phyloP scores from a whole-genome alignment of 2,888 invertebrate species.

The Mimas tiliae region DNA sequence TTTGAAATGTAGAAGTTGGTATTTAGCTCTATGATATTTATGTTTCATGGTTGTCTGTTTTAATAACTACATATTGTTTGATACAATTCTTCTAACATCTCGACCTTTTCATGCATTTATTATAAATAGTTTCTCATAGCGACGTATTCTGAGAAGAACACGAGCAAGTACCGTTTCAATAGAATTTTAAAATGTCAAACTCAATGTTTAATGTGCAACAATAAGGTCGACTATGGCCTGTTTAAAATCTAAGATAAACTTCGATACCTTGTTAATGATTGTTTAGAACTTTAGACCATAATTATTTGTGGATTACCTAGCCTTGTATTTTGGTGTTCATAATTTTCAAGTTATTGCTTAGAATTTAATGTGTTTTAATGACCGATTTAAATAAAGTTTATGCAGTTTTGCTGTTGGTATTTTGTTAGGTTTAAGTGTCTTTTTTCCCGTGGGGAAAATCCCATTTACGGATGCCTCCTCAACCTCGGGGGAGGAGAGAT shows the following conservation, averaged over 20 bases:
- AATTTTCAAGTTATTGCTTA: neutral
- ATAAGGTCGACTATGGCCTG: neutral
- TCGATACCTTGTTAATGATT: slow-evolving; percentile 8
- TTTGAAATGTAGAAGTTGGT: neutral
- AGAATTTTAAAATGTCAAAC: slow-evolving; percentile 20
- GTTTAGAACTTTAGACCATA: neutral
- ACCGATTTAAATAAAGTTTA: neutral
- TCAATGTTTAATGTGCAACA: slow-evolving; percentile 9
- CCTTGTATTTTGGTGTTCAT: slow-evolving; percentile 7
- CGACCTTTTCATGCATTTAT: slow-evolving; percentile 12
- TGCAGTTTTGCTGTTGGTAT: neutral
- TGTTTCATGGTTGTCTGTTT: neutral
- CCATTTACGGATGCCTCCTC: too few species aligned
- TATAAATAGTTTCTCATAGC: neutral
- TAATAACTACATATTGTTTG: neutral
- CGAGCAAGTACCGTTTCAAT: slow-evolving; percentile 2
- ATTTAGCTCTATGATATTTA: neutral
- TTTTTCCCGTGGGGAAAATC: too few species aligned
- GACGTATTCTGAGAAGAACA: neutral
- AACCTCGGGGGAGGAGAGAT: too few species aligned
- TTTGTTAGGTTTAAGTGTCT: too few species aligned
- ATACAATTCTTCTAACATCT: neutral
- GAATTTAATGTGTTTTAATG: neutral
- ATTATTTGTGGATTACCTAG: slow-evolving; percentile 16
- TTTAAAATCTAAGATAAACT: slow-evolving; percentile 1